Evolutionary conservation across 2,113 vertebrate genomes (phyloP), one percentile per base, ranked within the genome.

Genomic region (Heloderma charlesbogerti): DNA sequence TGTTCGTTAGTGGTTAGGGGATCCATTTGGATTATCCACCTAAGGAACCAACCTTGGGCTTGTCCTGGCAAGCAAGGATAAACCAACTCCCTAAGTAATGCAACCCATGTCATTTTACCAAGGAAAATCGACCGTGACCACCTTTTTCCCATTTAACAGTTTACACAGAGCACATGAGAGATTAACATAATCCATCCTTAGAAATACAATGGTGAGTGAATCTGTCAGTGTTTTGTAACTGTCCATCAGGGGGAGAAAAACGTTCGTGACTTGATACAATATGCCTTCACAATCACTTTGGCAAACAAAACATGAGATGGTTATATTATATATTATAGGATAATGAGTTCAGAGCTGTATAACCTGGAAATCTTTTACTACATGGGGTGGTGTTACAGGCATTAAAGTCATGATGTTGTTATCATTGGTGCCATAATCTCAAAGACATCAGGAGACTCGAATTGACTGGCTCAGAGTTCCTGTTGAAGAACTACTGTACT

Each of bases 301-400:
- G 94, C 94, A 97, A 97, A 96, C 72, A 97, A 87, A 86, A 91
- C 83, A 84, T 81, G 75, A 90, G 90, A 51, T 63, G 93, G 74
- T 94, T 94, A 88, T 91, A 92, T 96, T 95, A 92, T 92, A 94
- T 86, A 66, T 34, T 51, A 31, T 40, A 81, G 94, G 94, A 91
- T 93, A 98, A 96, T 93, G 94, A 94, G 97, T 98, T 97, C 97
- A 97, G 97, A 97, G 97, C 66, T 95, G 72, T 97, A 98, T 97
- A 97, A 81, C 45, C 94, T 98, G 93, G 94, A 95, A 98, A 97
- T 96, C 88, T 97, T 98, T 98, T 94, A 97, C 97, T 69, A 92
- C 51, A 71, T 87, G 45, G 96, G 77, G 91, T 86, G 92, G 77
- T 96, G 95, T 91, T 93, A 77, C 31, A 83, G 92, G 89, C 90